Evolutionary conservation across 2,888 invertebrate species (phyloP).

Genomic region (Lithosia quadra): DNA sequence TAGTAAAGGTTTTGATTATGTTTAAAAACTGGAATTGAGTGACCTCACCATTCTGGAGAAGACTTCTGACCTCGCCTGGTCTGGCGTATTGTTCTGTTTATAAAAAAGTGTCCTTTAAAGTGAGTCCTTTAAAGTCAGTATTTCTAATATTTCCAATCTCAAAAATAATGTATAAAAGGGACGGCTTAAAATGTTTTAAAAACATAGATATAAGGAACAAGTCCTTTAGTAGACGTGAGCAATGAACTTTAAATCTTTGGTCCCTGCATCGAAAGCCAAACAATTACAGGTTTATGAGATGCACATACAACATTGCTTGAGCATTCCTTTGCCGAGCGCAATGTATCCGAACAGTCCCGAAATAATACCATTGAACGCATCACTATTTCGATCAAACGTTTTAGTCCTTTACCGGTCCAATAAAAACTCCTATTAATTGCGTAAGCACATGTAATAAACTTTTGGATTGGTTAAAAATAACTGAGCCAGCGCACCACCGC

Average conservation of each 20-base stretch:
- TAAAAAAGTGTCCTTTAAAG: no score
- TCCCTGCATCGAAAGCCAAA: slow-evolving; percentile 31
- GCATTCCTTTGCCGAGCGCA: slow-evolving; percentile 39
- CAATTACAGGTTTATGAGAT: slow-evolving; percentile 42
- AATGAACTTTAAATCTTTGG: slow-evolving; percentile 21
- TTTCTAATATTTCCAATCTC: neutral
- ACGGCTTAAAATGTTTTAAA: neutral
- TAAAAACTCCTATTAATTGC: slow-evolving; percentile 86
- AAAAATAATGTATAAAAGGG: neutral
- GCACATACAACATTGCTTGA: slow-evolving; percentile 37
- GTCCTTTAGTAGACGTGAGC: slow-evolving; percentile 21
- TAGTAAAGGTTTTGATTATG: neutral
- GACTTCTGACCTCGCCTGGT: no score
- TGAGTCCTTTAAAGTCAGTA: no score
- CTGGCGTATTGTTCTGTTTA: no score
- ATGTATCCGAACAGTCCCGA: slow-evolving; percentile 52
- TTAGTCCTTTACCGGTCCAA: slow-evolving; percentile 83
- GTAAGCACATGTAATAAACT: slow-evolving; percentile 84
- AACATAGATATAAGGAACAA: neutral
- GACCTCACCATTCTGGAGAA: no score
- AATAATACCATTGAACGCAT: slow-evolving; percentile 59
- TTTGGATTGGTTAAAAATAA: slow-evolving; percentile 85
- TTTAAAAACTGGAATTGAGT: neutral
- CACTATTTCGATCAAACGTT: slow-evolving; percentile 73
- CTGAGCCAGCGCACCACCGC: slow-evolving; percentile 72